Evolutionary conservation across 2,888 invertebrate genomes (phyloP).

Genomic region (Ellobium chinense): DNA sequence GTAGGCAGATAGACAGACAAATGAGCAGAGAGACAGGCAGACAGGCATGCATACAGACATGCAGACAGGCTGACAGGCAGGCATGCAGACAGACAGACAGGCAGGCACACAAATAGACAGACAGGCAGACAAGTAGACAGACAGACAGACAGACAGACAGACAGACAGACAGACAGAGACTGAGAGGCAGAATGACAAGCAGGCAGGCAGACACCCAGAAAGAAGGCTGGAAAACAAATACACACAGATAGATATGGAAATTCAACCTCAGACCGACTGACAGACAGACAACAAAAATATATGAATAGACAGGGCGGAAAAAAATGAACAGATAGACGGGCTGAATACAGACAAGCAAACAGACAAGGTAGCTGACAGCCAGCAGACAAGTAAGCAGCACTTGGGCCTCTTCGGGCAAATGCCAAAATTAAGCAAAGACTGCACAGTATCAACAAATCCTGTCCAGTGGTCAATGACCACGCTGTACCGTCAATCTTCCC

Average conservation of each 20-base stretch:
- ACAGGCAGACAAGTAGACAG: neutral
- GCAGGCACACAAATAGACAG: neutral
- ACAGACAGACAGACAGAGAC: constrained; percentile 23
- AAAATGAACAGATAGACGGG: too few relatives aligned
- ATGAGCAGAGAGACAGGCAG: neutral
- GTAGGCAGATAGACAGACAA: neutral
- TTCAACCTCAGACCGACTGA: neutral
- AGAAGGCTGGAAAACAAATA: too few relatives aligned
- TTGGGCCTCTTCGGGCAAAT: too few relatives aligned
- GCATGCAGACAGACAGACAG: neutral
- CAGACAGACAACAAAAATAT: neutral
- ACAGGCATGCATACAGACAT: neutral
- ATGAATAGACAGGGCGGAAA: neutral
- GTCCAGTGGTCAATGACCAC: too few relatives aligned
- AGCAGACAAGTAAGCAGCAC: too few relatives aligned
- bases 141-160: neutral
- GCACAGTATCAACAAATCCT: too few relatives aligned
- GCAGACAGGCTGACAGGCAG: neutral
- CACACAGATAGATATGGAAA: neutral
- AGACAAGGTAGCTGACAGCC: too few relatives aligned
- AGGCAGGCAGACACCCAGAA: constrained; percentile 9
- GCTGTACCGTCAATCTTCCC: too few relatives aligned
- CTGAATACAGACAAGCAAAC: too few relatives aligned
- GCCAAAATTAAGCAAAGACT: too few relatives aligned
- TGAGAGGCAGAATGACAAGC: constrained; percentile 11